Conservation (phyloP, 2,888 invertebrate genomes). For the Phragmatobia fuliginosa region DNA sequence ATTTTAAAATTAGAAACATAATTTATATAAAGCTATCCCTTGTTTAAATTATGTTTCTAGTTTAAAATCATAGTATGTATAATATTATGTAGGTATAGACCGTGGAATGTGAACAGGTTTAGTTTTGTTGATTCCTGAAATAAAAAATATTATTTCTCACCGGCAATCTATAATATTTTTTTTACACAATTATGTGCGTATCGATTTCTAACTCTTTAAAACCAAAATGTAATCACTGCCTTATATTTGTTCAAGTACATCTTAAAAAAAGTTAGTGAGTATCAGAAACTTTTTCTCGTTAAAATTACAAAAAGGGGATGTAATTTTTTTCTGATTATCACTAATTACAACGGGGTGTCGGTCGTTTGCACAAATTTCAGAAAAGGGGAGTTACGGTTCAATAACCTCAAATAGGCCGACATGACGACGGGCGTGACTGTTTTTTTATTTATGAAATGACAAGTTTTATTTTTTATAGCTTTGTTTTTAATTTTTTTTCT, state of each 20-base stretch:
- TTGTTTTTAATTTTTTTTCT: conserved; percentile 19
- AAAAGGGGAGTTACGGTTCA: conserved; percentile 68
- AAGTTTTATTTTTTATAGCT: conserved; percentile 24
- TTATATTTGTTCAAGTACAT: not conserved
- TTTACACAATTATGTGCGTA: not conserved
- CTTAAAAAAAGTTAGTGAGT: conserved; percentile 5
- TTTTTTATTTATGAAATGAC: conserved; percentile 42
- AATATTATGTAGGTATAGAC: too few relatives aligned
- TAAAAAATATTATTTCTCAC: not conserved
- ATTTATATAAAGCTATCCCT: too few relatives aligned
- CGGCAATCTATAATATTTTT: too few relatives aligned
- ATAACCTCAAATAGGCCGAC: conserved; percentile 69
- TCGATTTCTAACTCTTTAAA: not conserved
- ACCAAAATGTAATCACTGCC: not conserved
- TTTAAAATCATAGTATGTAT: too few relatives aligned
- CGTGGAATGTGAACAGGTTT: too few relatives aligned
- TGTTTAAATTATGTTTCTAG: too few relatives aligned
- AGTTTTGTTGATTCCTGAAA: too few relatives aligned
- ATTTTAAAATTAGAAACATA: too few relatives aligned
- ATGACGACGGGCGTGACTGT: conserved; percentile 58
- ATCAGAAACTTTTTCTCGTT: conserved; percentile 63
- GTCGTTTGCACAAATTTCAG: conserved; percentile 62
- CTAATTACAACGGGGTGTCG: conserved; percentile 74
- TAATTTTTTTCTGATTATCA: conserved; percentile 75
- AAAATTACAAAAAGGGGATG: conserved; percentile 63